These are phyloP conservation scores for Xyrichtys novacula DNA, from an alignment of 2,797 vertebrate species.

Conservation along the genomic window DNA sequence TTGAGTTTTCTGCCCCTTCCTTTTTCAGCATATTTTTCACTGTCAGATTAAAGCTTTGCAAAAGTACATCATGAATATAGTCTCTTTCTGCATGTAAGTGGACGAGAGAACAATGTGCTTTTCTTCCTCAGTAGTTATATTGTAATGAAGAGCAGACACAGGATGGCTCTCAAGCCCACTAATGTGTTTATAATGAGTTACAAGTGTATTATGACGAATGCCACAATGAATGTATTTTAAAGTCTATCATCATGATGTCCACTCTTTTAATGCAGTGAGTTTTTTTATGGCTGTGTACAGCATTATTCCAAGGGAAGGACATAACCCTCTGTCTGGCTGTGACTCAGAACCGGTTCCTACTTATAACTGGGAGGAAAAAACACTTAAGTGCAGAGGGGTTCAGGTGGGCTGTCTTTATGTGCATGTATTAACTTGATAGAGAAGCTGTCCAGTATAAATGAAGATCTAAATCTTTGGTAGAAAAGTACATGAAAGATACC, in stretches of 20 bases:
- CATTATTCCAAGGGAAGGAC: conserved; percentile 20
- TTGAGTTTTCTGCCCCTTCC: conserved; percentile 14
- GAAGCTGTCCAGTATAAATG: background rate
- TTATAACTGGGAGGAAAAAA: too few relatives aligned
- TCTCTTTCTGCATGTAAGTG: conserved; percentile 43
- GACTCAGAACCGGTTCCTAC: background rate
- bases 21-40: conserved; percentile 22
- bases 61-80: conserved; percentile 38
- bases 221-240: conserved; percentile 66
- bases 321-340: conserved; percentile 28
- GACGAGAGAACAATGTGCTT: conserved; percentile 62
- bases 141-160: conserved; percentile 68
- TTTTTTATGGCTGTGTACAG: conserved; percentile 10
- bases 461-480: background rate
- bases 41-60: conserved; percentile 46
- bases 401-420: too few relatives aligned
- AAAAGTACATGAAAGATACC: too few relatives aligned
- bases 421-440: background rate
- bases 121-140: conserved; percentile 42
- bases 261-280: conserved; percentile 47
- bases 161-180: conserved; percentile 54
- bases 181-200: conserved; percentile 80
- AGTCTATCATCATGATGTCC: conserved; percentile 59
- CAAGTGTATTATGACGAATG: conserved; percentile 76
- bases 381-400: too few relatives aligned